Evolutionary conservation across 2,113 vertebrate genomes (phyloP), one percentile per base, ranked within the genome.

Genomic region (Melanerpes formicivorus): DNA sequence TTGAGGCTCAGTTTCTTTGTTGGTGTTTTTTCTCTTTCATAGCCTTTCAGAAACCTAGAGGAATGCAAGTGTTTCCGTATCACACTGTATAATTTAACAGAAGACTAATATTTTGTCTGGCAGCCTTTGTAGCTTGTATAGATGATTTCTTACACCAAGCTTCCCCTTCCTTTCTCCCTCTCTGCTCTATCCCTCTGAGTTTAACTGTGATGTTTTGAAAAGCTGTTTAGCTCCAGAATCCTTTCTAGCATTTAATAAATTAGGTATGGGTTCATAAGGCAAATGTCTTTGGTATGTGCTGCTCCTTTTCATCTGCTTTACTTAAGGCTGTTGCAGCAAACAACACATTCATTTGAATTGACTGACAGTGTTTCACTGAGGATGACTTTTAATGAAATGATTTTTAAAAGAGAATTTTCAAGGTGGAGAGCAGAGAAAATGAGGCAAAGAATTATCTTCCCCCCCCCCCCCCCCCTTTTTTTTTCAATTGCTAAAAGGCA

Each of bases 71-170:
- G 60, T 86, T 95, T 95, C 82, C 56, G 32, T 90, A 90, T 80
- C 73, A 54, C 40, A 55, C 42, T 22, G 54, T 67, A 87, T 87
- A 90, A 94, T 56, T 94, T 76, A 95, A 87, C 60, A 93, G 86
- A 93, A 94, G 74, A 94, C 90, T 87, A 97, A 88, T 90, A 93
- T 95, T 97, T 95, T 90, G 65, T 71, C 40, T 94, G 82, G 73
- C 90, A 92, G 65, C 17, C 55, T 95, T 84, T 80, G 56, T 75
- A 87, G 50, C 73, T 56, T 90, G 89, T 82, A 89, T 29, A 93
- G 91, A 91, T 90, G 71, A 94, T 93, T 77, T 96, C 94, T 88
- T 63, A 80, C 87, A 83, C 44, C 18, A 67, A 46, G 17, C 16
- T 90, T 80, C 74, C 65, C 75, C 69, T 95, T 74, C 46, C 75